phyloP scores from a whole-genome alignment of 2,113 vertebrate species.

The Lota lota region DNA sequence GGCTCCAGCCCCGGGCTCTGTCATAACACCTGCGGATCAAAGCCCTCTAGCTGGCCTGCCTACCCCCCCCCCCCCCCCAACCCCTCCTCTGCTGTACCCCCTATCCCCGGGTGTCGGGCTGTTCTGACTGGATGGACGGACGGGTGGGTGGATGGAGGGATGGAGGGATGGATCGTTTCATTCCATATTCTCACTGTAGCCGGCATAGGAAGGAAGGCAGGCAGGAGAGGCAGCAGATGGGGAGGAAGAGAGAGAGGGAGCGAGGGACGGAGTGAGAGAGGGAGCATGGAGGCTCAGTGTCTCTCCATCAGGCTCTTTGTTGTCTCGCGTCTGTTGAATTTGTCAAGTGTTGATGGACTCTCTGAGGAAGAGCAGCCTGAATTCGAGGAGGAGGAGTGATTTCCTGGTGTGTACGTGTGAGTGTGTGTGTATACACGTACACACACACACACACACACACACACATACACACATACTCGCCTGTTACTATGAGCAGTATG shows the following conservation, averaged over 20 bases:
- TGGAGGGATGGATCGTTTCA: slow-evolving; percentile 53
- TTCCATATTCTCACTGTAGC: slow-evolving; percentile 77
- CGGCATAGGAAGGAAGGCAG: slow-evolving; percentile 42
- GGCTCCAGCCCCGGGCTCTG: slow-evolving; percentile 71
- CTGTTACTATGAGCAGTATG: no score
- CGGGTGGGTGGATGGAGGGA: slow-evolving; percentile 9
- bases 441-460: no score
- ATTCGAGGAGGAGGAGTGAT: no score
- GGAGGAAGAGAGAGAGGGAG: slow-evolving; percentile 17
- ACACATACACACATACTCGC: no score
- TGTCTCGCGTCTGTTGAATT: slow-evolving; percentile 53
- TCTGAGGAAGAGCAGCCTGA: slow-evolving; percentile 27
- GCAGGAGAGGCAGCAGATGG: slow-evolving; percentile 50
- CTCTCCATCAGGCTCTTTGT: slow-evolving; percentile 52
- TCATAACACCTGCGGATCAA: slow-evolving; percentile 76
- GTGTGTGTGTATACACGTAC: no score
- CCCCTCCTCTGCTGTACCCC: no score
- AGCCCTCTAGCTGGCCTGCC: slow-evolving; percentile 59
- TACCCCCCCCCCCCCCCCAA: slow-evolving; percentile 48
- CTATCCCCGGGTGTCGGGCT: slow-evolving; percentile 41
- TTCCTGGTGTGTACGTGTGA: no score
- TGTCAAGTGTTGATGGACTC: slow-evolving; percentile 46
- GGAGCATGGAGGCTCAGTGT: slow-evolving; percentile 31
- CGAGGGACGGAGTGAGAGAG: slow-evolving; percentile 9
- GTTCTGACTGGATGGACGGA: slow-evolving; percentile 29